phyloP scores from a whole-genome alignment of 2,888 invertebrate genomes.

The Patella pellucida region DNA sequence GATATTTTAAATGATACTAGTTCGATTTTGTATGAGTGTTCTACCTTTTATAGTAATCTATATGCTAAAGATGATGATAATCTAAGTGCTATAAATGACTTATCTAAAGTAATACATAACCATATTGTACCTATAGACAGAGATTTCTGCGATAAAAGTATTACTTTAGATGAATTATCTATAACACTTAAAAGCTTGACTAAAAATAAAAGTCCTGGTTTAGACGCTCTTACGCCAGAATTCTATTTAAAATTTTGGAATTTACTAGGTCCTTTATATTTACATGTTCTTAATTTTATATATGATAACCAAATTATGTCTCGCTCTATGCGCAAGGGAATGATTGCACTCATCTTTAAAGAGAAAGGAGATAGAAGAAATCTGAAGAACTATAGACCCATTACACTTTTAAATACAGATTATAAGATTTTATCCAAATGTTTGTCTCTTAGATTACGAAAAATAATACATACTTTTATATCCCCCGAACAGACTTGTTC shows the following conservation, averaged over 20 bases:
- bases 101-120: not conserved
- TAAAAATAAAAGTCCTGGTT: not conserved
- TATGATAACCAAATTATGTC: not conserved
- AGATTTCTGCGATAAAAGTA: not conserved
- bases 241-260: not conserved
- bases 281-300: not conserved
- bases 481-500: too few species aligned
- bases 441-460: not conserved
- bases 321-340: not conserved
- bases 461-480: not conserved
- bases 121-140: not conserved
- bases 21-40: not conserved
- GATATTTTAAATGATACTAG: not conserved
- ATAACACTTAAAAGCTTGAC: not conserved
- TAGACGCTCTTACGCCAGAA: not conserved
- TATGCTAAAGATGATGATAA: slow-evolving; percentile 8
- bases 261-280: not conserved
- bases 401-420: not conserved
- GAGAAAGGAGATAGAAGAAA: not conserved
- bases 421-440: not conserved
- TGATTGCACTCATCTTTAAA: not conserved
- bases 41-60: not conserved
- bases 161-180: not conserved
- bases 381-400: not conserved
- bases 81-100: not conserved